Evolutionary conservation across 2,113 vertebrate genomes (phyloP).

Genomic region (Corythoichthys haematopterus): DNA sequence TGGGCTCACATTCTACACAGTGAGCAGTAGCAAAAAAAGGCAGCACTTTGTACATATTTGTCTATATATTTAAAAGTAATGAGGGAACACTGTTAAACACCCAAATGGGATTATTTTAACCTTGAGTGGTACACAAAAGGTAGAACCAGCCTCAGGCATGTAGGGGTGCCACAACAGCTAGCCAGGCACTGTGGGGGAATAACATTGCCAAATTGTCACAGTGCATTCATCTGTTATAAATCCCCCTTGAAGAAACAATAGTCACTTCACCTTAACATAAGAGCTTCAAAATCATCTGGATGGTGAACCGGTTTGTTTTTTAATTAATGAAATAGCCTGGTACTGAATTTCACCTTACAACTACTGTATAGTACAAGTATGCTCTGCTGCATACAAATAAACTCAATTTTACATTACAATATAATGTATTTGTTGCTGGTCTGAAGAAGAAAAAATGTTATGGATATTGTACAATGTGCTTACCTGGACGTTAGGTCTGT

Average conservation of each 20-base stretch:
- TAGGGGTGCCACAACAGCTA: conserved; percentile 52
- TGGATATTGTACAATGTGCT: too few species aligned
- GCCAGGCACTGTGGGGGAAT: conserved; percentile 62
- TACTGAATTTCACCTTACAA: background rate
- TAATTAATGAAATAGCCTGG: background rate
- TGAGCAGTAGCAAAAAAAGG: conserved; percentile 29
- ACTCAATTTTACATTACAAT: too few species aligned
- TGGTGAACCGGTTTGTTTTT: background rate
- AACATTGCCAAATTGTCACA: conserved; percentile 61
- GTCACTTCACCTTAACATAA: background rate
- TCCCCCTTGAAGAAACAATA: background rate
- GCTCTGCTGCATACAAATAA: too few species aligned
- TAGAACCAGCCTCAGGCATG: conserved; percentile 64
- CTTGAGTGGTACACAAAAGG: conserved; percentile 69
- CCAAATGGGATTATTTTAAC: conserved; percentile 69
- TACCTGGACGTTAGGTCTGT: too few species aligned
- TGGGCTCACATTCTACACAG: conserved; percentile 12
- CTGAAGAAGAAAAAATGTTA: too few species aligned
- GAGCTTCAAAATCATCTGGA: background rate
- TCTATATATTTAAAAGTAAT: conserved; percentile 19
- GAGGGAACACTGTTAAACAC: conserved; percentile 53
- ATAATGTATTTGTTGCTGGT: too few species aligned
- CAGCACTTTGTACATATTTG: conserved; percentile 7
- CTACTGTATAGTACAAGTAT: too few species aligned
- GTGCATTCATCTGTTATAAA: conserved; percentile 46